phyloP scores from a whole-genome alignment of 2,797 vertebrate genomes.

The Aythya fuligula region DNA sequence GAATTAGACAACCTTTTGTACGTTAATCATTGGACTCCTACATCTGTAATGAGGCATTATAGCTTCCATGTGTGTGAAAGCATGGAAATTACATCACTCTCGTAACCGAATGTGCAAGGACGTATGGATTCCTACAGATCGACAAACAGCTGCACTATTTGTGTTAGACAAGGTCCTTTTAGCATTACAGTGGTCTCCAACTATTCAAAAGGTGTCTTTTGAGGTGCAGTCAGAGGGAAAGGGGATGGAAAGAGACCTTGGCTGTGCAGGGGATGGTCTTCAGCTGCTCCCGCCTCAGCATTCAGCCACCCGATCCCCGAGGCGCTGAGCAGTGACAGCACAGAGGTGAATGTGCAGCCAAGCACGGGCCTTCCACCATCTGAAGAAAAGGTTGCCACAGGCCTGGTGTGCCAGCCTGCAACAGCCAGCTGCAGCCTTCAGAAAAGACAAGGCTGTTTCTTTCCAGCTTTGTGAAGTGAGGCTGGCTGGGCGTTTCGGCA shows the following conservation, averaged over 20 bases:
- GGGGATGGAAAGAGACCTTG: not conserved
- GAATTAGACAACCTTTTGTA: conserved; percentile 30
- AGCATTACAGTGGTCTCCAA: not conserved
- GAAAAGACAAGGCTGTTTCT: not conserved
- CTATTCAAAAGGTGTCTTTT: not conserved
- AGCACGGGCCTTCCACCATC: not conserved
- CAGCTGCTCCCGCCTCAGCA: not conserved
- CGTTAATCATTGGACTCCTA: conserved; percentile 27
- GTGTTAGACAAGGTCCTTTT: not conserved
- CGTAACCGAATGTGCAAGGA: conserved; percentile 22
- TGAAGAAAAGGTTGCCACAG: not conserved
- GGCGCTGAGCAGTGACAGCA: fast-evolving
- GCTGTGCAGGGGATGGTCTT: not conserved
- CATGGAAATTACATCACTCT: conserved; percentile 54
- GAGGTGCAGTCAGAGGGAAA: not conserved
- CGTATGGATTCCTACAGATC: not conserved
- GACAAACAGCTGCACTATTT: not conserved
- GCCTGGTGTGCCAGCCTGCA: not conserved
- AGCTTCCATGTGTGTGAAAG: conserved; percentile 57
- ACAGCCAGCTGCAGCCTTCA: not conserved
- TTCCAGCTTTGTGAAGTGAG: not conserved
- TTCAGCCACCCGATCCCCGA: not conserved
- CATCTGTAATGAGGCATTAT: conserved; percentile 55
- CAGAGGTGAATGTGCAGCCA: not conserved
- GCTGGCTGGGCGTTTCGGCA: not conserved